phyloP scores from a whole-genome alignment of 1,140 invertebrate genomes.

The Ooceraea biroi region DNA sequence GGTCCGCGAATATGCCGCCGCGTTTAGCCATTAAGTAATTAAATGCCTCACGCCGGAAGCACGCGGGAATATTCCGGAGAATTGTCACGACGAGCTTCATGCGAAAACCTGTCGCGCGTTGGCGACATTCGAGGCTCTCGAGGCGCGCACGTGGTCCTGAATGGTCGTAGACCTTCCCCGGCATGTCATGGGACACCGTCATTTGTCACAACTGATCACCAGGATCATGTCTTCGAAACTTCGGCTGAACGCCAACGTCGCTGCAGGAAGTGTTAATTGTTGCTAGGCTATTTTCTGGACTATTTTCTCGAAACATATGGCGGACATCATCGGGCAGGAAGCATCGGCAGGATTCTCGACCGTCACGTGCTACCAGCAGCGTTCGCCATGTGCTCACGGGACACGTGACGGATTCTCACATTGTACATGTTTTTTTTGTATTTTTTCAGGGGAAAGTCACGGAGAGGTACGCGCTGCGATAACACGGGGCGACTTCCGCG shows the following conservation, averaged over 20 bases:
- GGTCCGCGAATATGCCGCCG: not conserved
- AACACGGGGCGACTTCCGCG: too few species aligned
- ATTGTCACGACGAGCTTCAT: not conserved
- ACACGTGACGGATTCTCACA: slow-evolving; percentile 51
- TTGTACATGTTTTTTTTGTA: too few species aligned
- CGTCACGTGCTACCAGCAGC: slow-evolving; percentile 70
- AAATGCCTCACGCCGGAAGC: slow-evolving; percentile 8
- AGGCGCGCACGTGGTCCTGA: too few species aligned
- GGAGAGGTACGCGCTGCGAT: not conserved
- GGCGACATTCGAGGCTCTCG: not conserved
- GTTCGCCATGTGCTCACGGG: slow-evolving; percentile 53
- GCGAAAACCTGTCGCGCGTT: not conserved
- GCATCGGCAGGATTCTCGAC: slow-evolving; percentile 35
- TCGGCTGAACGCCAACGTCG: slow-evolving; percentile 46
- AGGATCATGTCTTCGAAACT: slow-evolving; percentile 36
- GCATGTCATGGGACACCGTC: not conserved
- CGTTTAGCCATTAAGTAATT: slow-evolving; percentile 53
- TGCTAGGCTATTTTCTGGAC: slow-evolving; percentile 68
- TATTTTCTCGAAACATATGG: slow-evolving; percentile 59
- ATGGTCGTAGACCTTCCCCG: not conserved
- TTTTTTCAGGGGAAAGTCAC: slow-evolving; percentile 39
- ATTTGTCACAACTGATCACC: slow-evolving; percentile 53
- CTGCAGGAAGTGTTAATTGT: slow-evolving; percentile 77
- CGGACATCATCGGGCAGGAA: slow-evolving; percentile 63
- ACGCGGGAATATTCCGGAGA: not conserved